Evolutionary conservation across 2,797 vertebrate genomes (phyloP).

Genomic region (Anolis apletophallus): DNA sequence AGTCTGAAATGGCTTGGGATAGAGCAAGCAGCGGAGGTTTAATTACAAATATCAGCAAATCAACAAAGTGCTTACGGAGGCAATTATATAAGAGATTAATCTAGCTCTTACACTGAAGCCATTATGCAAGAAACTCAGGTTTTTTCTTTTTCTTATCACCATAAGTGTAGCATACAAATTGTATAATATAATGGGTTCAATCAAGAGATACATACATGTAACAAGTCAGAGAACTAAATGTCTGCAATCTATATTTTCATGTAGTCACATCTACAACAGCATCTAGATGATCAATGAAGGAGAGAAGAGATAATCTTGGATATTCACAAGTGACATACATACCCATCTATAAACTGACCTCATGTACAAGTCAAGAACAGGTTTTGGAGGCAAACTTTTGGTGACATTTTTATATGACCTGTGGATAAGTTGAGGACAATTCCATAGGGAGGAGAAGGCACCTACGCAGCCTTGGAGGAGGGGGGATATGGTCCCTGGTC

Average conservation of each 20-base stretch:
- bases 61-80: background rate
- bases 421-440: too few species aligned
- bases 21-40: slow-evolving; percentile 15
- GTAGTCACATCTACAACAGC: background rate
- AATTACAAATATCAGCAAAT: slow-evolving; percentile 1
- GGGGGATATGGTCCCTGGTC: too few species aligned
- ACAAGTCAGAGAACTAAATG: background rate
- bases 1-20: background rate
- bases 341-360: too few species aligned
- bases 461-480: too few species aligned
- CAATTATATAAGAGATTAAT: background rate
- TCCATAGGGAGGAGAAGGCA: too few species aligned
- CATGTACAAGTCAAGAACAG: too few species aligned
- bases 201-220: too few species aligned
- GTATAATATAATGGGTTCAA: background rate
- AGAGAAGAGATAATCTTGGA: background rate
- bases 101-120: background rate
- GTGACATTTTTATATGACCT: too few species aligned
- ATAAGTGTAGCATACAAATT: background rate
- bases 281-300: background rate
- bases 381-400: too few species aligned
- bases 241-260: background rate
- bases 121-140: background rate
- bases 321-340: too few species aligned
- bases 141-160: background rate